Base-by-base conservation (phyloP, 35 echinoderm and acorn worm genomes). In the Heliocidaris erythrogramma region DNA sequence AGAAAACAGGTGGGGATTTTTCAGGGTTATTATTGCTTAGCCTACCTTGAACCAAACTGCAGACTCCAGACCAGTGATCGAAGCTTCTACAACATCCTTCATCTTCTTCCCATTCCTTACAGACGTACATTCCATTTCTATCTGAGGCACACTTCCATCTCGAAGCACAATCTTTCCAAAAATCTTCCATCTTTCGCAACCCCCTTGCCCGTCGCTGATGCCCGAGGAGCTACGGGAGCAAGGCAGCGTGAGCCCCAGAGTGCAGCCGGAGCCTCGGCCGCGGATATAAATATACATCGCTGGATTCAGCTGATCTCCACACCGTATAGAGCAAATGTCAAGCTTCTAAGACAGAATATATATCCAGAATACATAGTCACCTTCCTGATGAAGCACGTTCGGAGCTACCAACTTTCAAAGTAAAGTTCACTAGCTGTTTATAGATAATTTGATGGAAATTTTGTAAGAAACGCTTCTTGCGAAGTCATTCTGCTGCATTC, bases 21-120 rank as follows among this genome's bases (percentile, higher is more conserved):
- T n/a, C n/a, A n/a, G n/a, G n/a, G n/a, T n/a, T n/a, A n/a, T 42
- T 42, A 1, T 42, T 42, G 35, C 0, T 1, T 42, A 3, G 35
- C 35, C 35, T 42, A 96, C 95, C 95, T 96, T 96, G 71, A 94
- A 96, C 95, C 95, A 96, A 31, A 96, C 87, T 2, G 95, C 95
- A 60, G 95, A 93, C 48, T 96, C 95, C 48, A 96, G 48, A 94
- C 93, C 93, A 5, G 93, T 96, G 18, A 90, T 96, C 0, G 85
- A 61, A 17, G 93, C 93, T 90, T 90, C 93, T n/a, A 92, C 91
- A 10, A 92, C 91, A 48, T 92, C 91, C 27, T 48, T 92, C 9
- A 30, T 29, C 49, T 27, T 92, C 48, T 29, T 49, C 29, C 91
- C 50, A 59, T 59, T 59, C 14, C 91, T 49, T 9, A 30, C 48